Base-by-base conservation (phyloP, 2,888 invertebrate genomes). In the Eupithecia insigniata region DNA sequence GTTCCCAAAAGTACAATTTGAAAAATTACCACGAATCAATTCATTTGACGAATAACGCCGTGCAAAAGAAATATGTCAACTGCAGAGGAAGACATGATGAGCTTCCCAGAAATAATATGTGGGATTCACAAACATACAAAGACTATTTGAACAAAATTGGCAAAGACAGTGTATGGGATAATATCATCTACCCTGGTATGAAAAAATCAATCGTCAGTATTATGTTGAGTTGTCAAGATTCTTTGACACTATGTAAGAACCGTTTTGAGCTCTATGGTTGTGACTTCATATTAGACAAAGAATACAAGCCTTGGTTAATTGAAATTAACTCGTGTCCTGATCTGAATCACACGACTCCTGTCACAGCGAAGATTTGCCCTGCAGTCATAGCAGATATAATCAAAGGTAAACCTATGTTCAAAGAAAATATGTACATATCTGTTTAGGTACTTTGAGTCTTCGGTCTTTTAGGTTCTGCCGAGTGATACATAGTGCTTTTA, bases 281-380 rank as follows among this genome's bases (percentile, higher is more conserved):
- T 69, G 99, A 99, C 91, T 99, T 99, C 87, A 97, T 99, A 95
- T 88, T 99, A 51, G 97, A 97, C 72, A 96, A 98, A 83, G 96
- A 97, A 82, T 97, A 96, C 81, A 95, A 96, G 76, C 98, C 98
- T 0, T 98, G 98, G 97, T 91, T 99, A 75, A 97, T 99, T 81
- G 99, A 99, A 94, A 98, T 99, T 78, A 99, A 99, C 92, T 97
- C 97, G 2, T 96, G 97, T 84, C 98, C 98, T 0, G 97, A 98
- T 89, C 95, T 99, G 90, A 95, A 95, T 75, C 95, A 96, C 30
- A 98, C 97, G 34, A 98, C 98, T 0, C 95, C 96, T 71, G 96
- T 98, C 16, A 99, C 98, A 0, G 96, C 97, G 0, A 95, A 96
- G 78, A 96, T 99, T 86, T 98, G 98, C 86, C 96, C 97, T 4